Percentiles rank a stretch among this genome's conserved stretches.
Evolutionary conservation across 2,888 invertebrate species (phyloP).

Genomic region (Leptura quadrifasciata): DNA sequence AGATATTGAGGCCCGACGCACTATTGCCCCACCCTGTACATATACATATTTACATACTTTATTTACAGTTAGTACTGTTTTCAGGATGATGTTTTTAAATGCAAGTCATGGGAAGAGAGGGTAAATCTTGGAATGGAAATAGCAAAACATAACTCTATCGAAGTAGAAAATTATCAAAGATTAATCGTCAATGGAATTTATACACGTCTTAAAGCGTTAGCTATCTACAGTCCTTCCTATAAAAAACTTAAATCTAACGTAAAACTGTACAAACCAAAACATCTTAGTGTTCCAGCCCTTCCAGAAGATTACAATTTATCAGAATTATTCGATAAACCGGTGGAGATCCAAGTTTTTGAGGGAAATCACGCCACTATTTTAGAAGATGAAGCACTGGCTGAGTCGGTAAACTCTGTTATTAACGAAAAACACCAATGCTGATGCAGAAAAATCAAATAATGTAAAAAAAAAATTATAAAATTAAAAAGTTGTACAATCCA

Average conservation of each 20-base stretch:
- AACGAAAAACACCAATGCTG: no score
- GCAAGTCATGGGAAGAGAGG: conserved; percentile 75
- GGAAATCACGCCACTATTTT: conserved; percentile 74
- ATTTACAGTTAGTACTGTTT: conserved; percentile 15
- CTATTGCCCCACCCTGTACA: no score
- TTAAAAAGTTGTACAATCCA: no score
- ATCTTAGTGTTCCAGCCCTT: conserved; percentile 46
- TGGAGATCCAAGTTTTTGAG: conserved; percentile 77
- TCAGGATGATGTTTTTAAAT: conserved; percentile 74
- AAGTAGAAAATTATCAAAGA: conserved; percentile 32
- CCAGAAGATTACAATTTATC: conserved; percentile 82
- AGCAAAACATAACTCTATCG: neutral
- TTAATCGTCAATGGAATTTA: conserved; percentile 49
- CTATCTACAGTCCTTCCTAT: conserved; percentile 54
- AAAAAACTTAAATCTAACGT: conserved; percentile 40
- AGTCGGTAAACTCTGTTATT: conserved; percentile 9
- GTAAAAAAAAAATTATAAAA: no score
- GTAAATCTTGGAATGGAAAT: conserved; percentile 33
- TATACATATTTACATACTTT: neutral
- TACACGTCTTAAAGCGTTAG: conserved; percentile 54
- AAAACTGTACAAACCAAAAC: conserved; percentile 57
- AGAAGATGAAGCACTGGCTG: conserved; percentile 75
- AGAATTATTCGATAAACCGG: conserved; percentile 72
- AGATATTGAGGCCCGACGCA: no score
- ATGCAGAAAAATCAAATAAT: no score